Percentiles rank a stretch among this genome's conserved stretches.
Evolutionary conservation across 2,797 vertebrate genomes (phyloP).

Genomic region (Novumbra hubbsi): DNA sequence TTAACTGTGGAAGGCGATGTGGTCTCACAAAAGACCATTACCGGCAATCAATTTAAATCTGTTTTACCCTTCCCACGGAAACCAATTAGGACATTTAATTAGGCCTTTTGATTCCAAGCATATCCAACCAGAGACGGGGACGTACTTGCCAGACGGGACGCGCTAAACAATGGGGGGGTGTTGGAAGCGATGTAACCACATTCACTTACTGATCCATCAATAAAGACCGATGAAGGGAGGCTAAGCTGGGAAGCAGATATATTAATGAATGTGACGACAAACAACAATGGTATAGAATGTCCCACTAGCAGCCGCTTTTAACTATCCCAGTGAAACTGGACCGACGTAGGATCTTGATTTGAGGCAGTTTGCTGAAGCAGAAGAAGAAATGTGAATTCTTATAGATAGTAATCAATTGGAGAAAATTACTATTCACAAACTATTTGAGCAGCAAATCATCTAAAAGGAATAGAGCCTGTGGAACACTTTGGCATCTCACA

Average conservation of each 20-base stretch:
- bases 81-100: slow-evolving; percentile 79
- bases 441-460: too few relatives aligned
- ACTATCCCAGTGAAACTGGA: not conserved
- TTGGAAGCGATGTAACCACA: slow-evolving; percentile 57
- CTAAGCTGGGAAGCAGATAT: slow-evolving; percentile 3
- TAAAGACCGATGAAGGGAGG: slow-evolving; percentile 12
- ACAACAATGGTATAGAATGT: not conserved
- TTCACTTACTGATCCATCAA: slow-evolving; percentile 57
- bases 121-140: slow-evolving; percentile 53
- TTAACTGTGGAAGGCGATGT: slow-evolving; percentile 69
- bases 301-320: slow-evolving; percentile 33
- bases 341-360: not conserved
- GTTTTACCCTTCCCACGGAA: slow-evolving; percentile 75
- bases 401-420: too few relatives aligned
- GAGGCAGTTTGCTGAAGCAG: not conserved
- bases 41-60: slow-evolving; percentile 78
- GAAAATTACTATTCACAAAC: too few relatives aligned
- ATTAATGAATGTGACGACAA: slow-evolving; percentile 18
- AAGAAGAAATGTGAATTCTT: too few relatives aligned
- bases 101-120: slow-evolving; percentile 68
- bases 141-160: slow-evolving; percentile 60
- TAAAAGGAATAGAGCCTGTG: too few relatives aligned
- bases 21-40: slow-evolving; percentile 75
- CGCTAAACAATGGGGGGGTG: slow-evolving; percentile 57
- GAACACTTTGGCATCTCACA: too few relatives aligned